phyloP scores from a whole-genome alignment of 2,113 vertebrate species.

The Pandion haliaetus region DNA sequence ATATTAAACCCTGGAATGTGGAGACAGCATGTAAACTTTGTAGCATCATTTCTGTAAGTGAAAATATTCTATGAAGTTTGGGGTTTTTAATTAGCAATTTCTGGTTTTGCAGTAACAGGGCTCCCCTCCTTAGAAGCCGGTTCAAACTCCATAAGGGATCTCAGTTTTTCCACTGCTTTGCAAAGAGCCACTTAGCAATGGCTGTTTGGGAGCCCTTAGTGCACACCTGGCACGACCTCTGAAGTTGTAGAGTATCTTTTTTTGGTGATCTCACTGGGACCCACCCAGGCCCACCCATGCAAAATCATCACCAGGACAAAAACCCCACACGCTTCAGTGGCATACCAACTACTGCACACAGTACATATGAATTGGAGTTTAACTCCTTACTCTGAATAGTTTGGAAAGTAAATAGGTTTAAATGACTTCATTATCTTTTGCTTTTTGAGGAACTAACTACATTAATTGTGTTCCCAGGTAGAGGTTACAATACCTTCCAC shows the following conservation, averaged over 20 bases:
- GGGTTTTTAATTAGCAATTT: not conserved
- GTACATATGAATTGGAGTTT: not conserved
- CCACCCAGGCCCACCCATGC: not conserved
- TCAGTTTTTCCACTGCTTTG: not conserved
- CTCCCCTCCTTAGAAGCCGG: not conserved
- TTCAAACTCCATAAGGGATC: not conserved
- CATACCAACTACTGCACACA: not conserved
- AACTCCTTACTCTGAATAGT: rapidly evolving
- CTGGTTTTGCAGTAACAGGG: not conserved
- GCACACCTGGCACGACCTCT: rapidly evolving
- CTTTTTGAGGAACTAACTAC: not conserved
- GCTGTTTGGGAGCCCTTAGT: not conserved
- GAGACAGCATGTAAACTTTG: not conserved
- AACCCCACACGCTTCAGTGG: not conserved
- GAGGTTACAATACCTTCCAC: not conserved
- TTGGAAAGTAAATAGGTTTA: not conserved
- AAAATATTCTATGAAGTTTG: not conserved
- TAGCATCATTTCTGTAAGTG: not conserved
- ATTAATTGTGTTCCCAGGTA: not conserved
- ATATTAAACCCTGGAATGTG: not conserved
- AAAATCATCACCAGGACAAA: not conserved
- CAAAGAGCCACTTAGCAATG: not conserved
- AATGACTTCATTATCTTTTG: not conserved
- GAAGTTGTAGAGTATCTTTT: not conserved
- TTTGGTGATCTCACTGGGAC: not conserved